Conservation (phyloP, 1,140 invertebrate genomes). For the Drosophila nikananu region DNA sequence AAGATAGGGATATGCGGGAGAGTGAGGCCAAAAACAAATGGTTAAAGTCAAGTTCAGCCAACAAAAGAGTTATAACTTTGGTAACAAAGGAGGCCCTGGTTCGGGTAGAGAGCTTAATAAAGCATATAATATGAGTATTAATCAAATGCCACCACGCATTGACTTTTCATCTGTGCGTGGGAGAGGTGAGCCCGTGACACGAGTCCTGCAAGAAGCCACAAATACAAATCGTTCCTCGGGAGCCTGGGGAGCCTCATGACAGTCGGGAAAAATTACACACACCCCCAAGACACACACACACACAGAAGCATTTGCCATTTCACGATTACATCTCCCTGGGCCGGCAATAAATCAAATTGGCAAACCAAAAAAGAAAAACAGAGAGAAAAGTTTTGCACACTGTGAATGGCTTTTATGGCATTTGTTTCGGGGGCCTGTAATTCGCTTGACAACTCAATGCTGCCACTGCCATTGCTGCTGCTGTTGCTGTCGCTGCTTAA, state of each 20-base stretch:
- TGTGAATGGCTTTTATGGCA: slow-evolving; percentile 76
- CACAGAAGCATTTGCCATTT: slow-evolving; percentile 34
- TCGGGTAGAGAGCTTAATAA: slow-evolving; percentile 59
- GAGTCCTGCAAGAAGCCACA: slow-evolving; percentile 1
- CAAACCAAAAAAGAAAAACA: slow-evolving; percentile 37
- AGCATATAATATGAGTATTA: slow-evolving; percentile 83
- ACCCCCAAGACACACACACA: neutral
- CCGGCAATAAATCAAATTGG: slow-evolving; percentile 51
- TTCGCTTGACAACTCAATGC: slow-evolving; percentile 79
- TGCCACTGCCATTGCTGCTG: neutral
- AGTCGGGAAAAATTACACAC: slow-evolving; percentile 27
- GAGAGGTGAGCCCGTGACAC: slow-evolving; percentile 32
- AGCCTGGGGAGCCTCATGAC: slow-evolving; percentile 23
- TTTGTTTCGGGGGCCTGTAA: slow-evolving; percentile 72
- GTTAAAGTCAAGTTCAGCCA: slow-evolving; percentile 57
- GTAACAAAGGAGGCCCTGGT: slow-evolving; percentile 41
- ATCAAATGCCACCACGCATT: slow-evolving; percentile 74
- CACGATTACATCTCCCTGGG: slow-evolving; percentile 51
- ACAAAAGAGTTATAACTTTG: slow-evolving; percentile 74
- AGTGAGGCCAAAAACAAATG: slow-evolving; percentile 54
- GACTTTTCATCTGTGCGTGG: slow-evolving; percentile 69
- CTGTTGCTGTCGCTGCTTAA: slow-evolving; percentile 39
- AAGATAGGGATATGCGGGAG: slow-evolving; percentile 43
- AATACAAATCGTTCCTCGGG: slow-evolving; percentile 6
- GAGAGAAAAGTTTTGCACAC: slow-evolving; percentile 65